Evolutionary conservation across 2,797 vertebrate genomes (phyloP).

Genomic region (Uromys caudimaculatus): DNA sequence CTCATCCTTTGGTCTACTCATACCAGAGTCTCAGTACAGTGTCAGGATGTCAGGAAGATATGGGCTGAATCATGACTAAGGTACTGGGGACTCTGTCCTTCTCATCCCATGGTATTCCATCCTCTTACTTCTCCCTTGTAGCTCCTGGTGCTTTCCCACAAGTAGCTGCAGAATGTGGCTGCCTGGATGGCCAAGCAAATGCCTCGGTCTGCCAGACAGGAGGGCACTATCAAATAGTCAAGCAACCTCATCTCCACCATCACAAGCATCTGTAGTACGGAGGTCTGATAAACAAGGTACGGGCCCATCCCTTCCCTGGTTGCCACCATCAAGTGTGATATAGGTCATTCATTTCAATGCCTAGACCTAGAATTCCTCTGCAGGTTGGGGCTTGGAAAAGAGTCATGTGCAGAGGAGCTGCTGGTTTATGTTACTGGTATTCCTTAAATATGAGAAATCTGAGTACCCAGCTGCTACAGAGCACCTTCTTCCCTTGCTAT

Average conservation of each 20-base stretch:
- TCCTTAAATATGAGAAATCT: background rate
- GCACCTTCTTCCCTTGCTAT: background rate
- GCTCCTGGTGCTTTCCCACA: constrained; percentile 97
- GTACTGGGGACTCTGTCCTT: background rate
- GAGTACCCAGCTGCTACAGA: no score
- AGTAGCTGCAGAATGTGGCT: constrained; percentile 94
- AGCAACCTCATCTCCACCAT: constrained; percentile 97
- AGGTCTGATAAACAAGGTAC: constrained; percentile 94
- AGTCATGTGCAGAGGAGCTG: rapidly evolving
- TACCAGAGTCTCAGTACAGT: background rate
- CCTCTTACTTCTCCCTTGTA: constrained; percentile 72
- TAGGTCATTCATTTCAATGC: background rate
- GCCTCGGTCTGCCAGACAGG: constrained; percentile 94
- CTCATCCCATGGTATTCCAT: no score
- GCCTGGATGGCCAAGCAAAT: constrained; percentile 91
- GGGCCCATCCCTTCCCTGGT: rapidly evolving
- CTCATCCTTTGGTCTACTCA: background rate
- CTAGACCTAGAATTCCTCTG: rapidly evolving
- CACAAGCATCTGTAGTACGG: constrained; percentile 92
- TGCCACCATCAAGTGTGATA: background rate
- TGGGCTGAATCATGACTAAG: background rate
- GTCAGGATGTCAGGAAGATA: no score
- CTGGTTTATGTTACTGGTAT: background rate
- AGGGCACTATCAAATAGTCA: constrained; percentile 95
- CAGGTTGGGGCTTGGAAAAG: background rate